A percentile compares a stretch with the other conserved stretches of the same genome.
Evolutionary conservation across 2,113 vertebrate genomes (phyloP).

Genomic region (Oreochromis niloticus): DNA sequence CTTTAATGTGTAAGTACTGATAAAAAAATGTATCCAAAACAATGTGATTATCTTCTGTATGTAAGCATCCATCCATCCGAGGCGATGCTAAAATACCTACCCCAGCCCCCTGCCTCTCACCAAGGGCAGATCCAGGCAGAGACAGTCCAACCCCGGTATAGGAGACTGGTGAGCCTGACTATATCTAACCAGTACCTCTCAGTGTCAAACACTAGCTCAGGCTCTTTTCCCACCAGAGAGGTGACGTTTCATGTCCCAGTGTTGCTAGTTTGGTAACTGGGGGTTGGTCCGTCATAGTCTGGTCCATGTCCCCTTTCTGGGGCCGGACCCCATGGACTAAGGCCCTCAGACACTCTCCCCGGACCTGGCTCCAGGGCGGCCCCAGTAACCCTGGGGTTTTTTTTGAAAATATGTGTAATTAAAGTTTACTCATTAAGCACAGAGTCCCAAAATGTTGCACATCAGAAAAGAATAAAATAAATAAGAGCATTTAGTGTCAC

Average conservation of each 20-base stretch:
- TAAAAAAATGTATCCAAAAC: not conserved
- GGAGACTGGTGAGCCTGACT: not conserved
- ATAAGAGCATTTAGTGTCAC: not conserved
- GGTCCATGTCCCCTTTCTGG: not conserved
- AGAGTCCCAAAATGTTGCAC: not conserved
- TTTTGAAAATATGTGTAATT: not conserved
- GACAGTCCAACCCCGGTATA: not conserved
- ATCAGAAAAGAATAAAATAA: not conserved
- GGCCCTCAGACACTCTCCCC: not conserved
- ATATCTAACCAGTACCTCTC: not conserved
- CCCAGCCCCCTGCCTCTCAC: accelerated
- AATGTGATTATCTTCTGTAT: not conserved
- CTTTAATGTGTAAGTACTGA: not conserved
- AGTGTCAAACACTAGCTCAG: not conserved
- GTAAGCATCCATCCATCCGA: not conserved
- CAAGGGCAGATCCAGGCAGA: not conserved
- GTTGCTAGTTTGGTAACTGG: not conserved
- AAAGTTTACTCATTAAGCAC: not conserved
- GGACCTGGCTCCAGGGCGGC: not conserved
- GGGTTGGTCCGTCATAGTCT: not conserved
- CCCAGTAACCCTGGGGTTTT: not conserved
- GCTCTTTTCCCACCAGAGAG: not conserved
- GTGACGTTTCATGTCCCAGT: not conserved
- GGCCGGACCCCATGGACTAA: not conserved
- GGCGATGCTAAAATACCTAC: not conserved